phyloP scores from a whole-genome alignment of 2,797 vertebrate species.

The Discoglossus pictus region DNA sequence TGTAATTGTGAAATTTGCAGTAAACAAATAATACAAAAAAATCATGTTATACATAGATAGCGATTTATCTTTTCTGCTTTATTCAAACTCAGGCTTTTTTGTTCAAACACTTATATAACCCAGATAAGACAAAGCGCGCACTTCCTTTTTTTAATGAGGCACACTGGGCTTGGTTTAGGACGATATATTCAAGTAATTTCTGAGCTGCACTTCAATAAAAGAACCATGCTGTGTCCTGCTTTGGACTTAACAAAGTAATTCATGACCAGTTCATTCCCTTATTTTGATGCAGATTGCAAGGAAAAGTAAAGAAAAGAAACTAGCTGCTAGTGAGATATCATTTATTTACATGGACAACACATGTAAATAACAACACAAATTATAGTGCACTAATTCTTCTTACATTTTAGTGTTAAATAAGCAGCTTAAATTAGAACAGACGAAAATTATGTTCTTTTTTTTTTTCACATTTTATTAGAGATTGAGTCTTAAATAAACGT shows the following conservation, averaged over 20 bases:
- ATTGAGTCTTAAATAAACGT: no score
- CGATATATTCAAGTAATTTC: constrained; percentile 50
- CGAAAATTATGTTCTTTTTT: no score
- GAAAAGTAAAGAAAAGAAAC: constrained; percentile 21
- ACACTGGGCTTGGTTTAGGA: constrained; percentile 45
- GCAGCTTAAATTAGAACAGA: no score
- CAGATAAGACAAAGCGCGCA: constrained; percentile 45
- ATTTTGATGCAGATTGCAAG: constrained; percentile 47
- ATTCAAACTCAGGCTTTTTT: constrained; percentile 45
- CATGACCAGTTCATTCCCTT: constrained; percentile 48
- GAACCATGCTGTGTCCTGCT: constrained; percentile 46
- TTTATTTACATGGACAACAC: constrained; percentile 25
- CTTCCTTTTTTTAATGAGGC: constrained; percentile 51
- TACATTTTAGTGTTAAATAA: no score
- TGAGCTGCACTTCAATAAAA: constrained; percentile 49
- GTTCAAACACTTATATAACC: constrained; percentile 45
- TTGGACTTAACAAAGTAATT: constrained; percentile 49
- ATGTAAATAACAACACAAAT: constrained; percentile 8
- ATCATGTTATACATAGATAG: no score
- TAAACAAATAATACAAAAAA: no score
- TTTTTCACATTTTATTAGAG: no score
- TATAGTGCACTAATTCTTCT: constrained; percentile 3
- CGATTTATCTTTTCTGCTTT: constrained; percentile 45
- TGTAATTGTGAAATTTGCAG: no score
- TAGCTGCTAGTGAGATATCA: constrained; percentile 34